Evolutionary conservation across 35 echinoderm and acorn worm genomes (phyloP), one percentile per base, ranked within the genome.

Genomic region (Stichopus chloronotus): DNA sequence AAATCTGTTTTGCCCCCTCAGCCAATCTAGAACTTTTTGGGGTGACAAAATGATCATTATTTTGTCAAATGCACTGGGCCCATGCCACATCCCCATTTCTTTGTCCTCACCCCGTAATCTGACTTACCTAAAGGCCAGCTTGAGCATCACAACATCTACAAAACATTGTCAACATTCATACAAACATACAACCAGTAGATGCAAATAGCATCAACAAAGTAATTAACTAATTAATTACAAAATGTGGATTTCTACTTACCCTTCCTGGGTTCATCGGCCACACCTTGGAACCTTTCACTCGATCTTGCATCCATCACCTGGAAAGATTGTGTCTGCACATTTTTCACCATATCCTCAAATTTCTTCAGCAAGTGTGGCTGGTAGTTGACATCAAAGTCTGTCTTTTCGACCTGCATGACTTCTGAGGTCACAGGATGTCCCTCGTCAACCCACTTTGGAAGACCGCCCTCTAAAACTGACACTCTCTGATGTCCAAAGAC

Each of bases 221-320:
- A 43, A 43, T 43, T 1, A 43, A 43, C 1, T 43, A 43, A 43
- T 43, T 43, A 43, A 43, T 43, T 43, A 43, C 30, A 43, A 43
- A 43, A 43, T 43, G 30, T 43, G 0, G 30, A 43, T 43, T 43
- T 43, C 1, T 5, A 53, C 12, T 56, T 96, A 99, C 97, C 95
- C 94, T 94, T 56, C 60, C 92, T 91, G 78, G 93, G 93, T 92
- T 99, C 97, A 72, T 95, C 93, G 17, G 60, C 88, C 16, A n/a
- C 79, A 9, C 95, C 97, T 55, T 81, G 63, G 60, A 99, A 96
- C 24, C 94, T 87, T 59, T 86, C 95, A 13, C 59, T 25, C 10
- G 86, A 63, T 79, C 97, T 95, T 9, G 95, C 95, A 92, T 99
- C 97, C 97, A 96, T 93, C 9, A 99, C 97, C 81, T 96, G 93